phyloP scores from a whole-genome alignment of 2,797 vertebrate species.

The Myotis pilosus region DNA sequence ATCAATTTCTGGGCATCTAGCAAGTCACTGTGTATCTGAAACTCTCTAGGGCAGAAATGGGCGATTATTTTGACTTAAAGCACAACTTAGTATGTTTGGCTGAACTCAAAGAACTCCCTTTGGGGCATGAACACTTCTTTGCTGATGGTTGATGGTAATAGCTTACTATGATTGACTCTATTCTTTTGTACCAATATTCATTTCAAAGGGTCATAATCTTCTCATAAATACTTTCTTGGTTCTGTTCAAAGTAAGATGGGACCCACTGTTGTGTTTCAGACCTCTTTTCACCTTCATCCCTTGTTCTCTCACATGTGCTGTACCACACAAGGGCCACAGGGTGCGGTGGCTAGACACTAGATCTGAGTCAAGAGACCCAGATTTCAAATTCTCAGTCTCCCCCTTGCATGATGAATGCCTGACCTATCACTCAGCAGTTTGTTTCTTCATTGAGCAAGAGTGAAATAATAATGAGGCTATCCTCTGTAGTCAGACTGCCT shows the following conservation, averaged over 20 bases:
- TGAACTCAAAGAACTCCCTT: neutral
- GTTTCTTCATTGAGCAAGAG: neutral
- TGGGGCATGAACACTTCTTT: neutral
- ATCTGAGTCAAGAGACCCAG: neutral
- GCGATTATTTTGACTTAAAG: slow-evolving; percentile 50
- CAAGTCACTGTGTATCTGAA: slow-evolving; percentile 14
- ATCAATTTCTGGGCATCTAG: neutral
- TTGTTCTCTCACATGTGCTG: neutral
- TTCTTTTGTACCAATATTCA: neutral
- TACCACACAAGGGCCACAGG: neutral
- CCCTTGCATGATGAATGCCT: neutral
- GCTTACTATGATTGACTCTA: neutral
- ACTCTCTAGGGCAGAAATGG: slow-evolving; percentile 26
- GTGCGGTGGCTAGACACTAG: neutral
- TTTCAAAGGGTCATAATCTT: neutral
- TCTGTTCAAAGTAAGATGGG: neutral
- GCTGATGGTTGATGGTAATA: neutral
- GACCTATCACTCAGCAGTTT: neutral
- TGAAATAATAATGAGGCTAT: neutral
- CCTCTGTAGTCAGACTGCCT: neutral
- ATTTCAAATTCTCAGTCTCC: neutral
- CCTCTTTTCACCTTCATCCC: neutral
- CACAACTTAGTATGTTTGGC: neutral
- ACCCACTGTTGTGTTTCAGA: neutral
- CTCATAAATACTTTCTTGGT: neutral